phyloP scores from a whole-genome alignment of 2,888 invertebrate genomes.

The Phoronis australis region DNA sequence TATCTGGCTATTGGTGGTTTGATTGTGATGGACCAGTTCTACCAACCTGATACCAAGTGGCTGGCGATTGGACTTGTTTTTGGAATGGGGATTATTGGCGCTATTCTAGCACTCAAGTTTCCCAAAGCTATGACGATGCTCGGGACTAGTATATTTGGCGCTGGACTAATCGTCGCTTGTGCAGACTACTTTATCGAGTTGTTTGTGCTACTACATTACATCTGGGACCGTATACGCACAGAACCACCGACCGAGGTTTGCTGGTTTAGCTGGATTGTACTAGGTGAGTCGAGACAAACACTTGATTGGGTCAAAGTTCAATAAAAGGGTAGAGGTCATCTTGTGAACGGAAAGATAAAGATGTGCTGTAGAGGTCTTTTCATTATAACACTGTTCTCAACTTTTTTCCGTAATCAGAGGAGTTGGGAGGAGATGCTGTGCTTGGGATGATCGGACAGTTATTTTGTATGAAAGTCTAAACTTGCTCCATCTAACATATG shows the following conservation, averaged over 20 bases:
- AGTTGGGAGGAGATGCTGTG: no score
- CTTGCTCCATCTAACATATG: no score
- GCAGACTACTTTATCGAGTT: slow-evolving; percentile 73
- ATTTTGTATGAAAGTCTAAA: no score
- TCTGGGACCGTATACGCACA: slow-evolving; percentile 64
- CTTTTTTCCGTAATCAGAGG: no score
- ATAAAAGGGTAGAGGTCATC: no score
- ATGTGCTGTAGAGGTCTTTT: no score
- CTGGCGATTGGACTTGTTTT: slow-evolving; percentile 64
- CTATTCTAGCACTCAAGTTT: slow-evolving; percentile 69
- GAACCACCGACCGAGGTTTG: slow-evolving; percentile 58
- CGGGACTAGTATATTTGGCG: slow-evolving; percentile 72
- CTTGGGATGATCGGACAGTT: no score
- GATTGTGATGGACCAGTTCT: slow-evolving; percentile 57
- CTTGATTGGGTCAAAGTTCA: no score
- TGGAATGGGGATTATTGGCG: slow-evolving; percentile 65
- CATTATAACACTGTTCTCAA: no score
- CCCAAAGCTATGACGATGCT: slow-evolving; percentile 70
- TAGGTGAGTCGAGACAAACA: no score
- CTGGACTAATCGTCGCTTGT: slow-evolving; percentile 66
- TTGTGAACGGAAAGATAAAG: no score
- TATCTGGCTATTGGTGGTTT: slow-evolving; percentile 47
- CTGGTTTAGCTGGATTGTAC: slow-evolving; percentile 69
- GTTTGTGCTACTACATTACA: slow-evolving; percentile 64
- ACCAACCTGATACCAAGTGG: slow-evolving; percentile 63